These are phyloP conservation scores for Hydrotaea cyrtoneurina DNA, from an alignment of 2,888 invertebrate genomes.

Conservation along the genomic window DNA sequence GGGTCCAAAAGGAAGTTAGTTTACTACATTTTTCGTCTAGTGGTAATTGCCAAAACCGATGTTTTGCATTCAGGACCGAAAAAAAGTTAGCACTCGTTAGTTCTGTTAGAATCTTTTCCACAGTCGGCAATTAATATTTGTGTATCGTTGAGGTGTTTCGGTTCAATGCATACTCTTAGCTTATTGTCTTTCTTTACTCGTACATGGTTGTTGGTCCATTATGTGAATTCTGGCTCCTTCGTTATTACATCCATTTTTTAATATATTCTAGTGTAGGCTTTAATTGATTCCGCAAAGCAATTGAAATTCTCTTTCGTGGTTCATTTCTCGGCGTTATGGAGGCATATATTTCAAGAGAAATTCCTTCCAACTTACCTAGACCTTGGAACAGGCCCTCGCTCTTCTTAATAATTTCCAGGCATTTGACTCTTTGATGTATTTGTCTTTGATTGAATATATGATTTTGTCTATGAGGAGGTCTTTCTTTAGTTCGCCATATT, in stretches of 20 bases:
- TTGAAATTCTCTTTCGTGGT: neutral
- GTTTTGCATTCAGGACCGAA: slow-evolving; percentile 28
- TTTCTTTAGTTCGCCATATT: neutral
- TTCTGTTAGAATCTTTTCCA: slow-evolving; percentile 14
- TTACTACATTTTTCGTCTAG: slow-evolving; percentile 12
- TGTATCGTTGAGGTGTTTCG: neutral
- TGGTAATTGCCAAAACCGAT: slow-evolving; percentile 12
- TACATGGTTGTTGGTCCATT: too few species aligned
- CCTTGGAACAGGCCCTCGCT: neutral
- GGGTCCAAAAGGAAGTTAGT: slow-evolving; percentile 30
- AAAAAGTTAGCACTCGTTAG: slow-evolving; percentile 13
- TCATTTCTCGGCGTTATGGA: neutral
- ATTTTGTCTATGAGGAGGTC: neutral
- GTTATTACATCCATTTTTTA: neutral
- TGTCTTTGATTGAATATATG: neutral
- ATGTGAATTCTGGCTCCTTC: neutral
- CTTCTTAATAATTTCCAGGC: neutral
- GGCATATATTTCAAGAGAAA: neutral
- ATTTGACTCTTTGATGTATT: too few species aligned
- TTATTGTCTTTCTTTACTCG: too few species aligned
- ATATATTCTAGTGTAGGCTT: neutral
- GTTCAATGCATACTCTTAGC: too few species aligned
- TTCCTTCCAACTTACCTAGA: neutral
- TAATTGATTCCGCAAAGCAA: neutral
- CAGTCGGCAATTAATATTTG: slow-evolving; percentile 7